Evolutionary conservation across 30 jellyfish, hydroid and myxozoan genomes (phyloP), one percentile per base, ranked within the genome.

Genomic region (Hydractinia echinata): DNA sequence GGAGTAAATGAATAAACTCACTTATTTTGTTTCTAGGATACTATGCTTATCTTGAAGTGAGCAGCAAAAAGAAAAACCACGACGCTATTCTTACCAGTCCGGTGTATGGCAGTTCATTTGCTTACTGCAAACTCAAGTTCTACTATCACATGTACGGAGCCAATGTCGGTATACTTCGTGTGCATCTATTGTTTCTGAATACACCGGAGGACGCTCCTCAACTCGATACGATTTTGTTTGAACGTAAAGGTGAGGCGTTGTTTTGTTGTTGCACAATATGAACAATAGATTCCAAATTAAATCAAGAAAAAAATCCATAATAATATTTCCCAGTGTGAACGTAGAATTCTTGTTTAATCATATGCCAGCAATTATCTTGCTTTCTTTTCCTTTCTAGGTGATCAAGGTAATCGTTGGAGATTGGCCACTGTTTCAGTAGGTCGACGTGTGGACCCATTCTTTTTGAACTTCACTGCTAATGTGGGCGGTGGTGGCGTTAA

Each of bases 61-160:
- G 95, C 19, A 88, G 86, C 18, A 86, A 95, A n/a, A 60, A 85
- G 51, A 56, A 62, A 79, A 83, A 89, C 84, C 79, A 94, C 72
- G 67, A 56, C 66, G 97, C 97, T 53, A 89, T 88, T 11, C 82
- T 94, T 18, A 58, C 80, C 52, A 84, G 96, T 62, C 97, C 97
- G 8, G 64, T 86, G 53, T 88, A 84, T 82, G 96, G 96, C 39
- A 95, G 92, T 9, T 82, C 99, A 61, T 94, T 71, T 79, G 85
- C 99, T 56, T 97, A 94, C 61, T 94, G 99, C 89, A 85, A 87
- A 16, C 44, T 94, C 81, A 73, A 72, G 8, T 94, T 94, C 96
- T 94, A 83, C 53, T 94, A 94, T 69, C 99, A 94, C 82, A 94
- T 94, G 99, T 94, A 84, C 58, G 99, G 99, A 20, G 60, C 76